A percentile compares a stretch with the other conserved stretches of the same genome.
These are phyloP conservation scores for Cotesia chilonis DNA, from an alignment of 1,140 invertebrate genomes.

Conservation along the genomic window DNA sequence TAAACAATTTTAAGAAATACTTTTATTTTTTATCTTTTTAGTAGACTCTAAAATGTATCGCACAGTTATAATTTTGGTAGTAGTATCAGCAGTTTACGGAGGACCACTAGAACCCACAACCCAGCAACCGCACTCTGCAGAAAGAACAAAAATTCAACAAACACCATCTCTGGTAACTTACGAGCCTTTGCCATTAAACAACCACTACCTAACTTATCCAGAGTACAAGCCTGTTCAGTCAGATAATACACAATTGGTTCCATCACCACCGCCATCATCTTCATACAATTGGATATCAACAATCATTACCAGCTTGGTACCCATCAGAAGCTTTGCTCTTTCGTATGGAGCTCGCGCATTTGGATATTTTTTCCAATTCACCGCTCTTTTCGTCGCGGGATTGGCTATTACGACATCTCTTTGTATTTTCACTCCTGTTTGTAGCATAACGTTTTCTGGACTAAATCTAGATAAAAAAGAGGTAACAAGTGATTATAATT, in stretches of 20 bases:
- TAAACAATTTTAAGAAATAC: not conserved
- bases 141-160: not conserved
- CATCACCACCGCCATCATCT: conserved; percentile 27
- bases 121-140: no score
- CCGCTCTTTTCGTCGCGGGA: conserved; percentile 53
- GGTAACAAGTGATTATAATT: not conserved
- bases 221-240: conserved; percentile 28
- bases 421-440: conserved; percentile 74
- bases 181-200: not conserved
- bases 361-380: conserved; percentile 35
- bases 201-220: conserved; percentile 44
- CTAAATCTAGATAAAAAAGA: conserved; percentile 56
- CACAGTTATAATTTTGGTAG: no score
- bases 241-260: conserved; percentile 42
- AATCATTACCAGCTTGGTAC: conserved; percentile 36
- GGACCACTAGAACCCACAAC: no score
- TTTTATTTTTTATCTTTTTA: not conserved
- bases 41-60: no score
- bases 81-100: no score
- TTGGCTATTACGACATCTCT: conserved; percentile 66
- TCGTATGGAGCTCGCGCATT: conserved; percentile 37
- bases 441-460: conserved; percentile 69
- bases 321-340: conserved; percentile 37
- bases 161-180: not conserved
- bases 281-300: conserved; percentile 22